Percentiles rank a stretch among this genome's conserved stretches.
phyloP scores from a whole-genome alignment of 64 coral and sea anemone species.

The Montipora efflorescens region DNA sequence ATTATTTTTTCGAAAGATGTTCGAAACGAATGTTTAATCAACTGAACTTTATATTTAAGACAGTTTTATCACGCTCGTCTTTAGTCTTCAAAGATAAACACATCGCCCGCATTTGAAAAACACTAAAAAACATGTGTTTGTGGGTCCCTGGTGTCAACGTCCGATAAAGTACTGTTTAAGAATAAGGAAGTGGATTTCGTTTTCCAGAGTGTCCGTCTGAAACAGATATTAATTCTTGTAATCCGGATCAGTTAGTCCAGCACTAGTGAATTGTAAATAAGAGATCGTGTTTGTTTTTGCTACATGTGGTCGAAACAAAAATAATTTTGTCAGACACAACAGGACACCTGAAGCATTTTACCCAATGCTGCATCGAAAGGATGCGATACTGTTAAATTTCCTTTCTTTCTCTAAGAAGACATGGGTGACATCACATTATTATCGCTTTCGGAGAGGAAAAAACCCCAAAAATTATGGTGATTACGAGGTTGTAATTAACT shows the following conservation, averaged over 20 bases:
- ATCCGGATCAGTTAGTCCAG: slow-evolving; percentile 2
- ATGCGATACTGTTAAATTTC: not conserved
- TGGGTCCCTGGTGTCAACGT: not conserved
- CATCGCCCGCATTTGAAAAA: not conserved
- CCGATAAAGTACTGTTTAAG: not conserved
- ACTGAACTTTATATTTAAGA: not conserved
- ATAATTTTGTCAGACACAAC: not conserved
- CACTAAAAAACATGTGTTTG: not conserved
- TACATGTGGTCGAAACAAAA: not conserved
- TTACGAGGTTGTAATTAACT: slow-evolving; percentile 3
- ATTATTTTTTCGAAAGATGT: not conserved
- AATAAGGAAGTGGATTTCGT: not conserved
- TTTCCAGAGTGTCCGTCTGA: not conserved
- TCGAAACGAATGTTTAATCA: not conserved
- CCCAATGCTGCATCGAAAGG: slow-evolving; percentile 1
- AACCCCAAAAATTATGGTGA: not conserved
- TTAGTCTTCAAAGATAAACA: not conserved
- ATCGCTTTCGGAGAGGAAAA: not conserved
- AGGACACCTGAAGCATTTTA: not conserved
- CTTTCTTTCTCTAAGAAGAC: not conserved
- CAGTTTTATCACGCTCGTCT: not conserved
- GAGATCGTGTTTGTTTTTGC: slow-evolving; percentile 8
- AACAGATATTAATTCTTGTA: not conserved
- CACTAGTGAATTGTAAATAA: slow-evolving; percentile 41
- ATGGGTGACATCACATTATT: not conserved